Percentiles rank a stretch among this genome's conserved stretches.
These are phyloP conservation scores for Patagioenas fasciata DNA, from an alignment of 2,113 vertebrate genomes.

Conservation along the genomic window DNA sequence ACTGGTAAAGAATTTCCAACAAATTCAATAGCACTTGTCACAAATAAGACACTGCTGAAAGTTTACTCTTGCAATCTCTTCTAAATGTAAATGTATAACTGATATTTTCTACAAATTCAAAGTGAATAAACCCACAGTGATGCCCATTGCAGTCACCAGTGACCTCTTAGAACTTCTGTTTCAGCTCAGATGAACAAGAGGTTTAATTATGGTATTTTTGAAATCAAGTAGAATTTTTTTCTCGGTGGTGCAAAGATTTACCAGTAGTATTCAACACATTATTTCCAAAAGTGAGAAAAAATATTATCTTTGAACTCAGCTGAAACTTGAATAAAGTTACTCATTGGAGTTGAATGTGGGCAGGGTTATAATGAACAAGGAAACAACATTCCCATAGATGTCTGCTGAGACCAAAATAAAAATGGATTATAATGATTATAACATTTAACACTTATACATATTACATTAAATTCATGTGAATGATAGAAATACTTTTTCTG, in stretches of 20 bases:
- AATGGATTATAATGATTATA: not conserved
- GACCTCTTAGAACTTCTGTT: not conserved
- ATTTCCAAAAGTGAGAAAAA: not conserved
- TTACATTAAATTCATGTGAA: slow-evolving; percentile 2
- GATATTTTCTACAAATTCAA: not conserved
- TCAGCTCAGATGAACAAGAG: not conserved
- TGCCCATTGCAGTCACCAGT: not conserved
- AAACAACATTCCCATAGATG: not conserved
- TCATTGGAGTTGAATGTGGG: not conserved
- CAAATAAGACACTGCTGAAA: not conserved
- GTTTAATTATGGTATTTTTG: not conserved
- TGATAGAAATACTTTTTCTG: not conserved
- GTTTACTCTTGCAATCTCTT: not conserved
- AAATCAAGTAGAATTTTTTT: not conserved
- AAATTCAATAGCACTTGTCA: not conserved
- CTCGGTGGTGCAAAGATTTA: not conserved
- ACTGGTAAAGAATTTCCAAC: not conserved
- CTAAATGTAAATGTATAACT: not conserved
- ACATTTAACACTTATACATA: not conserved
- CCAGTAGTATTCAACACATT: not conserved
- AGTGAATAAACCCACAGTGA: not conserved
- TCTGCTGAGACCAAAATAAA: not conserved
- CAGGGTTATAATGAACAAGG: not conserved
- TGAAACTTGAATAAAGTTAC: not conserved
- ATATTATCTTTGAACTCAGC: not conserved